Evolutionary conservation across 1,140 invertebrate genomes (phyloP), one percentile per base, ranked within the genome.

Genomic region (Eupristina koningsbergeri): DNA sequence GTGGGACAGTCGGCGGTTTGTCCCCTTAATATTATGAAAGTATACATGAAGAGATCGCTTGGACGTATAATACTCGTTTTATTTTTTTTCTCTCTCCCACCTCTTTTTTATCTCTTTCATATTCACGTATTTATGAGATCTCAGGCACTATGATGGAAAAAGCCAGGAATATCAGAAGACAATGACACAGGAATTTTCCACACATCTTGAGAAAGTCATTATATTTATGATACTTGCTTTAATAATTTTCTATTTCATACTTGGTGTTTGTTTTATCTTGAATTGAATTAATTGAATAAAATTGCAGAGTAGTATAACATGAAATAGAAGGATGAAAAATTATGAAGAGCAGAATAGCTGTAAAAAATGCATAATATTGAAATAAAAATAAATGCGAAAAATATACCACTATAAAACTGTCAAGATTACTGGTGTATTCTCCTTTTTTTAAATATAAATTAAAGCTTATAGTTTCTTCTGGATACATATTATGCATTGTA

Each of bases 21-120:
- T 90, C 86, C 89, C 88, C 86, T 89, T 89, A 89, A 90, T 92
- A 91, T 92, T 91, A 90, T 87, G 86, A 50, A n/a, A 84, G 84
- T 86, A 88, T 90, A 79, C 91, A 91, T 87, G 90, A 91, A 86
- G 84, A 87, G 87, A 86, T 91, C 63, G 53, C 75, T 9, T 8
- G 31, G 22, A 3, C 26, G 36, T 71, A 67, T 11, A 19, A 34
- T 15, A n/a, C 17, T 26, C 3, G 67, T 41, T 41, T 71, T n/a
- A n/a, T n/a, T n/a, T n/a, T n/a, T n/a, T n/a, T n/a, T n/a, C n/a
- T n/a, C n/a, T n/a, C n/a, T 71, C 36, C 41, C 34, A 11, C 17
- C 34, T 19, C 36, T 31, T 67, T 36, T 8, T 36, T 34, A 17
- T 31, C 69, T 81, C 84, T 83, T 69, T 45, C 64, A 64, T 73